Conservation (phyloP, 2,113 vertebrate species). For the Scophthalmus maximus region DNA sequence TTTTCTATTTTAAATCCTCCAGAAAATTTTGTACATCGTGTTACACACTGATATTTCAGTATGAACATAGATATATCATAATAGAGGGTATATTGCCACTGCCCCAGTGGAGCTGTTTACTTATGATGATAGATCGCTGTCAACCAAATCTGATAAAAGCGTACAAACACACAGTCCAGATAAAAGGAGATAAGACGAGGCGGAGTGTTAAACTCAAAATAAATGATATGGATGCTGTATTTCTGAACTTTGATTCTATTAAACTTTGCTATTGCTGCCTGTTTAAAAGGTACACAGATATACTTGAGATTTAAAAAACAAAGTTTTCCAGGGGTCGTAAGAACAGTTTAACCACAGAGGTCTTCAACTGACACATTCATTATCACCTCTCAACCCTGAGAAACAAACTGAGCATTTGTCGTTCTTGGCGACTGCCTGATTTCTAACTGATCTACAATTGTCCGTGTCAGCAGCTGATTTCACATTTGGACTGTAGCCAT, state of each 20-base stretch:
- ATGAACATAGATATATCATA: not conserved
- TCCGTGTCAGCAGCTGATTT: not conserved
- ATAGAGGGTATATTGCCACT: not conserved
- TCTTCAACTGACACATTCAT: too few species aligned
- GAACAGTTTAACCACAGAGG: too few species aligned
- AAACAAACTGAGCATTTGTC: too few species aligned
- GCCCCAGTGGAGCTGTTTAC: not conserved
- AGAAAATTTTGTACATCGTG: not conserved
- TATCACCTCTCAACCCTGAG: too few species aligned
- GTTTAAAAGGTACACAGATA: not conserved
- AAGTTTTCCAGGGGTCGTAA: too few species aligned
- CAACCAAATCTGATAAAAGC: not conserved
- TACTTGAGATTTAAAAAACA: not conserved
- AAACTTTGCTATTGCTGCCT: not conserved
- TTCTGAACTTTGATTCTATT: not conserved
- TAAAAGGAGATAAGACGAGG: not conserved
- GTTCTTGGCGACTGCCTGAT: too few species aligned
- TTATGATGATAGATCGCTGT: not conserved
- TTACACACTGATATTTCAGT: not conserved
- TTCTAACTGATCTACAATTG: too few species aligned
- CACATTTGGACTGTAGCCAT: not conserved
- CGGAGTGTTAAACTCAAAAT: not conserved
- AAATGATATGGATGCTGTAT: not conserved
- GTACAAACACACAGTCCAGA: not conserved
- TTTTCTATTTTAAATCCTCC: not conserved